These are phyloP conservation scores for Bilobella aurantiaca DNA, from an alignment of 1,140 invertebrate genomes.

Conservation along the genomic window DNA sequence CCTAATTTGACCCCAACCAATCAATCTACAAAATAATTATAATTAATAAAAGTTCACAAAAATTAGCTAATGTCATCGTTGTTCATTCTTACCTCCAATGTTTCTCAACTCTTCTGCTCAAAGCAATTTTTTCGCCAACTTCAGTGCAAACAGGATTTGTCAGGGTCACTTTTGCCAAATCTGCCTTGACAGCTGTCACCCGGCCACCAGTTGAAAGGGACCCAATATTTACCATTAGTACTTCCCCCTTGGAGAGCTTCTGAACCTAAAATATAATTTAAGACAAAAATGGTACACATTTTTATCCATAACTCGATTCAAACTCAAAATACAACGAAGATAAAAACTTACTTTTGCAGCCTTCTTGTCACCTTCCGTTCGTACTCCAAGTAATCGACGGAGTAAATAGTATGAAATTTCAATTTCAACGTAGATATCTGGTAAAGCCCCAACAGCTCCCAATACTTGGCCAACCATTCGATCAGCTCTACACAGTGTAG, in stretches of 20 bases:
- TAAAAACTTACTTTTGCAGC: constrained; percentile 70
- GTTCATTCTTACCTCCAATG: constrained; percentile 76
- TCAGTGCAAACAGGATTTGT: constrained; percentile 98
- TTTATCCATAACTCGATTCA: too few species aligned
- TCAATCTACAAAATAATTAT: constrained; percentile 61
- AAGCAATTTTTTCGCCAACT: constrained; percentile 94
- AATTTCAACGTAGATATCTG: constrained; percentile 94
- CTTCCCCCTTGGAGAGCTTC: constrained; percentile 77
- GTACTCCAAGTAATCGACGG: constrained; percentile 86
- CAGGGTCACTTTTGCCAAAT: constrained; percentile 94
- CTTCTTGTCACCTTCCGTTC: constrained; percentile 98
- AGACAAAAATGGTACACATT: constrained; percentile 7
- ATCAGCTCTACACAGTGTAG: constrained; percentile 93
- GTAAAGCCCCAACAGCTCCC: constrained; percentile 90
- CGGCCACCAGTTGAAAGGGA: constrained; percentile 95
- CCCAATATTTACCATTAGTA: constrained; percentile 96
- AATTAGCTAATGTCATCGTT: constrained; percentile 9
- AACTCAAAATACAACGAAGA: too few species aligned
- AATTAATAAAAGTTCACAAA: too few species aligned
- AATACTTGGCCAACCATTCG: constrained; percentile 95
- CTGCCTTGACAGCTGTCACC: constrained; percentile 89
- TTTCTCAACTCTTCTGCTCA: constrained; percentile 94
- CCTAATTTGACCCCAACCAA: constrained; percentile 93
- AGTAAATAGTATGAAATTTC: constrained; percentile 97
- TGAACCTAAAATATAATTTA: constrained; percentile 51